phyloP scores from a whole-genome alignment of 2,113 vertebrate genomes.

The Heterotilapia buettikoferi region DNA sequence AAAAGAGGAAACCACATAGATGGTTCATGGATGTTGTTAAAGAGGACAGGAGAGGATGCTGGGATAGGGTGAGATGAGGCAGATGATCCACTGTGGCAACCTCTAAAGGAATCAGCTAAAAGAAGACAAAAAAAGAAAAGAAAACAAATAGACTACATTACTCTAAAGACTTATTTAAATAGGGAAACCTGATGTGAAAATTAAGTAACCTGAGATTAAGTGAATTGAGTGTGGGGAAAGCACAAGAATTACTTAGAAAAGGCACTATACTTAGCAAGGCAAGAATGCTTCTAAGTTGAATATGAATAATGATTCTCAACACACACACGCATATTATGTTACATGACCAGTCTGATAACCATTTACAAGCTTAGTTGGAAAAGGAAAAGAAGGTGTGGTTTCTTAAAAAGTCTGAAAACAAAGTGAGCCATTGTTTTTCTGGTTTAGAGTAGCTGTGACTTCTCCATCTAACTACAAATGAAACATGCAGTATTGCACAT shows the following conservation, averaged over 20 bases:
- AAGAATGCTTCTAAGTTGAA: not conserved
- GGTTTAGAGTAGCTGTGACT: not conserved
- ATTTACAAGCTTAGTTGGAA: not conserved
- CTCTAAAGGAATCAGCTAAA: not conserved
- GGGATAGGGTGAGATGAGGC: not conserved
- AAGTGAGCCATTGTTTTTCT: not conserved
- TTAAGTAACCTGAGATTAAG: not conserved
- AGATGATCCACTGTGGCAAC: not conserved
- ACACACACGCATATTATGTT: not conserved
- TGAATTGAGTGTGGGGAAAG: not conserved
- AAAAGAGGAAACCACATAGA: not conserved
- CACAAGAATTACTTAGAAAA: not conserved
- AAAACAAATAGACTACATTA: not conserved
- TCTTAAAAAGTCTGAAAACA: not conserved
- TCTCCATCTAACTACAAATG: not conserved
- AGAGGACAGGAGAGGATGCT: not conserved
- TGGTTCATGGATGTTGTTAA: not conserved
- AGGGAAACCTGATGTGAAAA: not conserved
- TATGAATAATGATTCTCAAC: not conserved
- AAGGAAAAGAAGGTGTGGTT: not conserved
- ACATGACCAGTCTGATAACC: not conserved
- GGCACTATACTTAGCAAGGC: not conserved
- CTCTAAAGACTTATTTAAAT: not conserved
- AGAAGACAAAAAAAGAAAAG: accelerated
- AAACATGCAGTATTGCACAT: not conserved